These are phyloP conservation scores for Andrena trimmerana DNA, from an alignment of 2,888 invertebrate genomes.

Conservation along the genomic window DNA sequence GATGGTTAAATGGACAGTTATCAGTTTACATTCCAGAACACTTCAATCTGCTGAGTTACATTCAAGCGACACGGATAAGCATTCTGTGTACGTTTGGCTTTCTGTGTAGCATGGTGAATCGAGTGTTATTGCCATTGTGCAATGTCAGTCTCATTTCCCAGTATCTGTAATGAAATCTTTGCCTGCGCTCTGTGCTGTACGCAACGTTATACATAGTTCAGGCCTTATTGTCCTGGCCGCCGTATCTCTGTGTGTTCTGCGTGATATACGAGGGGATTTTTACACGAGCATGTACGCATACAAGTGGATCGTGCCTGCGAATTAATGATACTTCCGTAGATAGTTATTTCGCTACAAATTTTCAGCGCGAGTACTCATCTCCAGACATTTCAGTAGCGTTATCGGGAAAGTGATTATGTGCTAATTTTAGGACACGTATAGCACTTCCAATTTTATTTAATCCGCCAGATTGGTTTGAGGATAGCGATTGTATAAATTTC, in stretches of 20 bases:
- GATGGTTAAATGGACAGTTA: slow-evolving; percentile 35
- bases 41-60: slow-evolving; percentile 3
- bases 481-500: no score
- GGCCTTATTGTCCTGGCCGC: slow-evolving; percentile 55
- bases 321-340: slow-evolving; percentile 6
- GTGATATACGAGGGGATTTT: slow-evolving; percentile 55
- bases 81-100: slow-evolving; percentile 12
- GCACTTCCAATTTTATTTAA: no score
- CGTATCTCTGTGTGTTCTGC: slow-evolving; percentile 41
- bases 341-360: slow-evolving; percentile 12
- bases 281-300: neutral
- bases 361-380: slow-evolving; percentile 55
- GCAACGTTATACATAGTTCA: slow-evolving; percentile 30
- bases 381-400: slow-evolving; percentile 69
- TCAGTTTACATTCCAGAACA: slow-evolving; percentile 28
- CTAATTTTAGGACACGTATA: no score
- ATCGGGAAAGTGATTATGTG: neutral
- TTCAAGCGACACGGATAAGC: neutral
- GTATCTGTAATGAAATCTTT: slow-evolving; percentile 82
- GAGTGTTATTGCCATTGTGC: slow-evolving; percentile 78
- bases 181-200: slow-evolving; percentile 45
- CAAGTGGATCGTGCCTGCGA: neutral
- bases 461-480: no score
- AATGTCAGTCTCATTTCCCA: slow-evolving; percentile 77
- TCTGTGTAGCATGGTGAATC: slow-evolving; percentile 56